Conservation (phyloP, 30 jellyfish, hydroid and myxozoan genomes). For the Aurelia aurita complex sp. Pacific region DNA sequence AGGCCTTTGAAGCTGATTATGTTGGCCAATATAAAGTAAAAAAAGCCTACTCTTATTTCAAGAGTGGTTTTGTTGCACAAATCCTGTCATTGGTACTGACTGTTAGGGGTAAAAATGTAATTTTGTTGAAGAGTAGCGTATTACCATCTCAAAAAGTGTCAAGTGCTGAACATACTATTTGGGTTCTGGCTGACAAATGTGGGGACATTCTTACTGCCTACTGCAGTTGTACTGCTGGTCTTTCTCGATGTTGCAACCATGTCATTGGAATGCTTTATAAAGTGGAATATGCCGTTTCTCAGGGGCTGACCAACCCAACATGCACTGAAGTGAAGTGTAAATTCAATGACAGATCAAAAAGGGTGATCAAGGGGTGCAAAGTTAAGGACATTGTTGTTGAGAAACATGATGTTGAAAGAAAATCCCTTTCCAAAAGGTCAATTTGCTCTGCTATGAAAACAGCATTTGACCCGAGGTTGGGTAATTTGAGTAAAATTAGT, state of each 20-base stretch:
- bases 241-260: slow-evolving; percentile 18
- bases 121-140: slow-evolving; percentile 21
- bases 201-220: background rate
- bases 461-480: background rate
- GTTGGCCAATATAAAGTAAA: slow-evolving; percentile 67
- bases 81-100: slow-evolving; percentile 2
- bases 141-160: background rate
- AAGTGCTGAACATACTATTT: background rate
- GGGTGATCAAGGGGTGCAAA: background rate
- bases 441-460: background rate
- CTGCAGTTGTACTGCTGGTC: slow-evolving; percentile 1
- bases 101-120: background rate
- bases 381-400: background rate
- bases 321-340: slow-evolving; percentile 28
- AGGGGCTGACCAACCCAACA: slow-evolving; percentile 21
- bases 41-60: slow-evolving; percentile 66
- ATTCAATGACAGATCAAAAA: background rate
- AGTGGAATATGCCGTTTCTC: slow-evolving; percentile 22
- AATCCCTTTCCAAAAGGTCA: background rate
- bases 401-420: background rate
- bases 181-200: background rate
- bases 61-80: slow-evolving; percentile 70
- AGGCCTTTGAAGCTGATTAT: slow-evolving; percentile 40
- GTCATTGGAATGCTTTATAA: slow-evolving; percentile 13
- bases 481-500: background rate